phyloP scores from a whole-genome alignment of 2,113 vertebrate species.

The Brachyhypopomus gauderio region DNA sequence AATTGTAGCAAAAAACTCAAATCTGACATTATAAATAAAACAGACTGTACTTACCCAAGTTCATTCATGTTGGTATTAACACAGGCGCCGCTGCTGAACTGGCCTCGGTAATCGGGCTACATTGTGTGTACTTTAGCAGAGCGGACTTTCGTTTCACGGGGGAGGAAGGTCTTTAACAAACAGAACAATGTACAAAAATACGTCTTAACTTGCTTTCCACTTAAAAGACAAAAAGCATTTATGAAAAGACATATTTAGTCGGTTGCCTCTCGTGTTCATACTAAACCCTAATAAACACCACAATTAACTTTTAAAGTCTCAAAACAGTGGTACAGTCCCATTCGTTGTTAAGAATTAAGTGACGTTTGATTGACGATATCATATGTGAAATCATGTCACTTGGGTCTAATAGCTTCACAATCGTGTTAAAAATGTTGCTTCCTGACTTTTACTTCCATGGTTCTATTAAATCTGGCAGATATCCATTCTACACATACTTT shows the following conservation, averaged over 20 bases:
- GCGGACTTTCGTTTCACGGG: neutral
- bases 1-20: no score
- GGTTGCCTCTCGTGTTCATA: neutral
- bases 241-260: neutral
- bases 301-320: neutral
- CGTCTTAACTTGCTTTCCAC: no score
- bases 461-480: no score
- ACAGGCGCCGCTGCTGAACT: no score
- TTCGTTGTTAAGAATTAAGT: neutral
- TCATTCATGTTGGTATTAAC: neutral
- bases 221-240: neutral
- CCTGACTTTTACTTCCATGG: neutral
- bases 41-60: neutral
- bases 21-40: neutral
- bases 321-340: slow-evolving; percentile 7
- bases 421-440: neutral
- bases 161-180: neutral
- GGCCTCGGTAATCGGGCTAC: neutral
- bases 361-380: slow-evolving; percentile 4
- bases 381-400: neutral
- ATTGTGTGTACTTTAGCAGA: neutral
- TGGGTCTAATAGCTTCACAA: no score
- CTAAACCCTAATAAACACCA: neutral
- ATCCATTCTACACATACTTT: no score
- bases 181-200: neutral